Percentiles rank a stretch among this genome's conserved stretches.
Conservation (phyloP, 2,113 vertebrate species). For the Odocoileus hemionus region DNA sequence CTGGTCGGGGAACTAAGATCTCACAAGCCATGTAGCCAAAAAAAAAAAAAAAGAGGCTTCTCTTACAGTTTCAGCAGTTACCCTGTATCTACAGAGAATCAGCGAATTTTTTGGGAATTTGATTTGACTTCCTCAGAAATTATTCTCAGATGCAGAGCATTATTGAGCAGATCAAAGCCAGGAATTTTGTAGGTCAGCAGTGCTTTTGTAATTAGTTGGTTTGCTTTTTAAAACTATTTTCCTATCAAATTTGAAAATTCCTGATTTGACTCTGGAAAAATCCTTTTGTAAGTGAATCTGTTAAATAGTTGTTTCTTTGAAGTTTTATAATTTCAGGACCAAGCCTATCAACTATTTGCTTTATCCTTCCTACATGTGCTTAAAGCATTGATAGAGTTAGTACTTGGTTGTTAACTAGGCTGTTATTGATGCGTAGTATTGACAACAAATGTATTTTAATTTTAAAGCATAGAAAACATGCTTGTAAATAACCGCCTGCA, state of each 20-base stretch:
- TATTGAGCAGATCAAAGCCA: background rate
- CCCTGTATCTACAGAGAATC: background rate
- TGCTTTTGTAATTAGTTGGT: background rate
- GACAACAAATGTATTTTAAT: background rate
- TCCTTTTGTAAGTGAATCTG: background rate
- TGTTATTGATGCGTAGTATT: background rate
- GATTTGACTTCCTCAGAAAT: background rate
- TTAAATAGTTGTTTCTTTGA: background rate
- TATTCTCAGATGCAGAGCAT: background rate
- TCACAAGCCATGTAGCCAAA: background rate
- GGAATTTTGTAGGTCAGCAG: background rate
- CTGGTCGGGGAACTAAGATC: background rate
- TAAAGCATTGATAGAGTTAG: background rate
- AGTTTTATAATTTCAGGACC: background rate
- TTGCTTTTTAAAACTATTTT: conserved; percentile 19
- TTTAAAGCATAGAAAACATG: background rate
- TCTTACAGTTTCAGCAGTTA: background rate
- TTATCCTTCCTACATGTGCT: background rate
- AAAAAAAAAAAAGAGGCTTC: background rate
- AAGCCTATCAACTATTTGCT: background rate
- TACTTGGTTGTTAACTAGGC: background rate
- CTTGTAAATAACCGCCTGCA: background rate
- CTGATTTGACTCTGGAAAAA: background rate
- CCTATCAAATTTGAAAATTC: background rate
- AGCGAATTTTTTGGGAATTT: background rate